phyloP scores from a whole-genome alignment of 1,140 invertebrate genomes.

The Drosophila hydei region DNA sequence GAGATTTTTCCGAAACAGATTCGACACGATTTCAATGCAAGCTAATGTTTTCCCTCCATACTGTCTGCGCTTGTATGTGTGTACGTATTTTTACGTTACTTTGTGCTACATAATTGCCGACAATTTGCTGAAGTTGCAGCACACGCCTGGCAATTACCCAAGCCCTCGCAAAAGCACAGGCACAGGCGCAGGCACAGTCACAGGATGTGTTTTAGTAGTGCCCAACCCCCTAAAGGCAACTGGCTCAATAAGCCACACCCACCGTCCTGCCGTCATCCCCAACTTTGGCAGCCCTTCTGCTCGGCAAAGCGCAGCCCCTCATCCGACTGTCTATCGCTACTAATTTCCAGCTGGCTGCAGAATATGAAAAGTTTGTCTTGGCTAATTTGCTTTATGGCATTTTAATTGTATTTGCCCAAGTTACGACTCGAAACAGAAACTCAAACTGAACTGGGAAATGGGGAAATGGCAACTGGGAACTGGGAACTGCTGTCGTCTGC shows the following conservation, averaged over 20 bases:
- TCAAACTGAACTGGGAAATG: slow-evolving; percentile 1
- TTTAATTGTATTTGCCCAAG: slow-evolving; percentile 79
- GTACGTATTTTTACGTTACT: slow-evolving; percentile 55
- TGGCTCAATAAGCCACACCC: slow-evolving; percentile 16
- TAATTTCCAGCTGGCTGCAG: slow-evolving; percentile 68
- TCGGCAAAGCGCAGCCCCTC: not conserved
- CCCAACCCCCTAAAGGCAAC: slow-evolving; percentile 34
- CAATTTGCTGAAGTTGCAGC: slow-evolving; percentile 81
- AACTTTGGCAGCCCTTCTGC: not conserved
- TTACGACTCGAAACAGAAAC: slow-evolving; percentile 20
- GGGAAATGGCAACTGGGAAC: slow-evolving; percentile 36
- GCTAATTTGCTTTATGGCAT: slow-evolving; percentile 82
- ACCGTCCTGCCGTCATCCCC: not conserved
- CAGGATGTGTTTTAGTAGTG: slow-evolving; percentile 79
- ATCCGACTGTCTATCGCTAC: slow-evolving; percentile 51
- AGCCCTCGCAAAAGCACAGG: slow-evolving; percentile 7
- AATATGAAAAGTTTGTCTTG: slow-evolving; percentile 82
- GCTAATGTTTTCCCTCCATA: slow-evolving; percentile 18
- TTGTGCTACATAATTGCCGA: slow-evolving; percentile 79
- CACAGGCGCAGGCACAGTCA: slow-evolving; percentile 7
- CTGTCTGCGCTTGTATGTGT: slow-evolving; percentile 8
- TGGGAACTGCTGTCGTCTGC: slow-evolving; percentile 52
- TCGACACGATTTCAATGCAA: slow-evolving; percentile 34
- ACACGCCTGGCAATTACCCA: slow-evolving; percentile 74
- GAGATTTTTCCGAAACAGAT: slow-evolving; percentile 54